Evolutionary conservation across 2,113 vertebrate species (phyloP).

Genomic region (Tiliqua scincoides): DNA sequence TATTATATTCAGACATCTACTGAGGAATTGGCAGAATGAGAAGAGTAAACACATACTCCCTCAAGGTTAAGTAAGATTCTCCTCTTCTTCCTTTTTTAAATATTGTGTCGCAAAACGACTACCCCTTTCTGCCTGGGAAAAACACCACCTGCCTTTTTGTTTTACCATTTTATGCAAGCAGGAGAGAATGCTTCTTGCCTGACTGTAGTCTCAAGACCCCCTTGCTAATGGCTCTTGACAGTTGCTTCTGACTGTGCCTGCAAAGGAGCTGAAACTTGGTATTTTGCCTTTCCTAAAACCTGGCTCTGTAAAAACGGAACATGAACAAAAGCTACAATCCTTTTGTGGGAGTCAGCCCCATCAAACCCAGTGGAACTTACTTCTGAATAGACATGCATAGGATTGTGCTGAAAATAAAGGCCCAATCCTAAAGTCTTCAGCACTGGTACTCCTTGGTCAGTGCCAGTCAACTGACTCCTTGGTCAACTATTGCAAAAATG

Average conservation of each 20-base stretch:
- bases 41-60: conserved; percentile 18
- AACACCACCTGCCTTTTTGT: neutral
- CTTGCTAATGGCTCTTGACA: neutral
- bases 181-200: conserved; percentile 1
- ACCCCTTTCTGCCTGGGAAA: neutral
- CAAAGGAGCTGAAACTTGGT: neutral
- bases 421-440: too few relatives aligned
- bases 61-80: conserved; percentile 18
- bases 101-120: neutral
- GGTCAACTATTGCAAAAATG: too few relatives aligned
- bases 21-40: neutral
- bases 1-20: conserved; percentile 27
- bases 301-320: neutral
- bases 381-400: neutral
- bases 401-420: neutral
- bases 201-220: neutral
- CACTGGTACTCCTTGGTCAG: too few relatives aligned
- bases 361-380: neutral
- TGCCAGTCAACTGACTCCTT: too few relatives aligned
- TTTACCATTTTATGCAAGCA: neutral
- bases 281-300: conserved; percentile 24
- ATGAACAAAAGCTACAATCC: neutral
- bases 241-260: neutral
- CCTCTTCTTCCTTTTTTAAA: neutral
- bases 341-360: neutral